phyloP scores from a whole-genome alignment of 1,140 invertebrate species.

The Sesamia nonagrioides region DNA sequence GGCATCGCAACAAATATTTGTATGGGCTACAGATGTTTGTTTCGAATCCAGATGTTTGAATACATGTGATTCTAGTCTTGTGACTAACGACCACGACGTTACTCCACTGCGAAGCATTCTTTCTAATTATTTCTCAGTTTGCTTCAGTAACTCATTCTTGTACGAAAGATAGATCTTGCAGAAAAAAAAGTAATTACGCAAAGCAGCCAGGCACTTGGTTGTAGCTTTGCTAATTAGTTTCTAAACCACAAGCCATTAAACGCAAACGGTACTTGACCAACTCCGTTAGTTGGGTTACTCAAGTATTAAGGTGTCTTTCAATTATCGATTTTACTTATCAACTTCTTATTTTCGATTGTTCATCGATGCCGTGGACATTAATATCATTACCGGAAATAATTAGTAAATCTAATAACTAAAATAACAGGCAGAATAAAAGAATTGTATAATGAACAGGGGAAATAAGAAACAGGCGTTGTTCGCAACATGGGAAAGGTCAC shows the following conservation, averaged over 20 bases:
- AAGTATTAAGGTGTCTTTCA: slow-evolving; percentile 14
- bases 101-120: background rate
- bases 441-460: no score
- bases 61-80: slow-evolving; percentile 4
- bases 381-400: no score
- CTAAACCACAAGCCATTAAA: slow-evolving; percentile 33
- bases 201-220: slow-evolving; percentile 16
- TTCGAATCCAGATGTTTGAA: slow-evolving; percentile 5
- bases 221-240: slow-evolving; percentile 21
- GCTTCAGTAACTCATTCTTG: background rate
- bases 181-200: slow-evolving; percentile 35
- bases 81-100: background rate
- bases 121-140: slow-evolving; percentile 26
- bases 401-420: no score
- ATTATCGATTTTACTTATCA: background rate
- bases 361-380: background rate
- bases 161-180: slow-evolving; percentile 19
- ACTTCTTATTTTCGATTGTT: background rate
- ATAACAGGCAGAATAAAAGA: background rate
- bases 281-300: slow-evolving; percentile 6
- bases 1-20: slow-evolving; percentile 21
- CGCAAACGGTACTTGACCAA: slow-evolving; percentile 24
- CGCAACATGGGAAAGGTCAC: background rate
- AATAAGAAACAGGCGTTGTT: no score
- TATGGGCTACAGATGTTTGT: slow-evolving; percentile 25